phyloP scores from a whole-genome alignment of 2,888 invertebrate species.

The Margaritifera margaritifera region DNA sequence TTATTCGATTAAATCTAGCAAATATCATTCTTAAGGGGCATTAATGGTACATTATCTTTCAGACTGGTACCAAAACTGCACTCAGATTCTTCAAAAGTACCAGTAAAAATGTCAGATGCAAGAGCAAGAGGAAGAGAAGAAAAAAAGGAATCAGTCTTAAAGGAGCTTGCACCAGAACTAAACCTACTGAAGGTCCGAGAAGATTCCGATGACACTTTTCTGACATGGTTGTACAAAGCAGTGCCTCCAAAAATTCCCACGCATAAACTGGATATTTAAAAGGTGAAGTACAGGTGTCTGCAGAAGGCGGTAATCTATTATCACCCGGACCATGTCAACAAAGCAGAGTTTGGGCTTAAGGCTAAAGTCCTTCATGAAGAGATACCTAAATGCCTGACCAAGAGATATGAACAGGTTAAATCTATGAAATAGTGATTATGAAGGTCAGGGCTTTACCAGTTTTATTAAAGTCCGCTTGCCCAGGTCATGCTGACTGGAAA shows the following conservation, averaged over 20 bases:
- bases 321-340: conserved; percentile 50
- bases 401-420: conserved; percentile 35
- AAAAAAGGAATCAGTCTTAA: conserved; percentile 25
- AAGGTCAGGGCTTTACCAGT: too few relatives aligned
- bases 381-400: conserved; percentile 49
- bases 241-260: conserved; percentile 42
- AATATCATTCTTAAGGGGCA: too few relatives aligned
- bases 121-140: conserved; percentile 36
- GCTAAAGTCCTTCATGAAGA: conserved; percentile 53
- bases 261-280: conserved; percentile 30
- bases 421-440: conserved; percentile 5
- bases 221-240: conserved; percentile 39
- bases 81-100: conserved; percentile 29
- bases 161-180: conserved; percentile 35
- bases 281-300: conserved; percentile 37
- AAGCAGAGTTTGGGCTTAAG: conserved; percentile 35
- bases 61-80: conserved; percentile 53
- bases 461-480: too few relatives aligned
- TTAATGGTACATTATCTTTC: conserved; percentile 2
- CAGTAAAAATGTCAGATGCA: conserved; percentile 38
- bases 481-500: too few relatives aligned
- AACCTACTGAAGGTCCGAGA: conserved; percentile 24
- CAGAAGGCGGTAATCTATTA: conserved; percentile 50
- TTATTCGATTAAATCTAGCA: too few relatives aligned
- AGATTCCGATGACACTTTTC: conserved; percentile 26